Conservation (phyloP, 2,888 invertebrate species). For the Microplitis deprimator region DNA sequence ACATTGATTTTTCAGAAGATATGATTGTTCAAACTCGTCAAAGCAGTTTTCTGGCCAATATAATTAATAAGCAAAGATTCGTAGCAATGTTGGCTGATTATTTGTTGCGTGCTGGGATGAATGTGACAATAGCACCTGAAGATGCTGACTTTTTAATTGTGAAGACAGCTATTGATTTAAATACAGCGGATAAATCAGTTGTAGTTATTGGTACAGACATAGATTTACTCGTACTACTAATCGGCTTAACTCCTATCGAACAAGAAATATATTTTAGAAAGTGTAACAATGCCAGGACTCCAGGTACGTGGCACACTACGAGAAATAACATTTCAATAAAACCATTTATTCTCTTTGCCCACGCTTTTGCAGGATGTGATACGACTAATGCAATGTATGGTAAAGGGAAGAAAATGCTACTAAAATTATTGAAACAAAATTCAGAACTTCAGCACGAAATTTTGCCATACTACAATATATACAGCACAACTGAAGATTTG, state of each 20-base stretch:
- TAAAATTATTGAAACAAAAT: constrained; percentile 1
- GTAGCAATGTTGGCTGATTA: neutral
- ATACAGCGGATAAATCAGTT: neutral
- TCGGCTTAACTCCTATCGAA: neutral
- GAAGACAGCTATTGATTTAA: constrained; percentile 7
- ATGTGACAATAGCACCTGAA: neutral
- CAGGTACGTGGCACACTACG: neutral
- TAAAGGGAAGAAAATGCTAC: constrained; percentile 28
- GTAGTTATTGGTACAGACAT: constrained; percentile 8
- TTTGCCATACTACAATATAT: no score
- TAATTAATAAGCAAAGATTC: neutral
- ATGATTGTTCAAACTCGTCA: neutral
- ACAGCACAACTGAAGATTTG: no score
- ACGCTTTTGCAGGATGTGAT: constrained; percentile 35
- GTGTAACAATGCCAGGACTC: neutral
- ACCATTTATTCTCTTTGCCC: constrained; percentile 9
- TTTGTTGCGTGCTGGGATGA: neutral
- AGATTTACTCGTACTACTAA: constrained; percentile 12
- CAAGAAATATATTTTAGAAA: constrained; percentile 7
- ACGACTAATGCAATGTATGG: constrained; percentile 31
- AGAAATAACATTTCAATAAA: neutral
- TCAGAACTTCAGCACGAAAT: neutral
- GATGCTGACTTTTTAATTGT: constrained; percentile 2
- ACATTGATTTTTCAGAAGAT: constrained; percentile 23
- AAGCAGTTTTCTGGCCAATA: neutral